These are phyloP conservation scores for Drosophila hydei DNA, from an alignment of 1,140 invertebrate species.

Conservation along the genomic window DNA sequence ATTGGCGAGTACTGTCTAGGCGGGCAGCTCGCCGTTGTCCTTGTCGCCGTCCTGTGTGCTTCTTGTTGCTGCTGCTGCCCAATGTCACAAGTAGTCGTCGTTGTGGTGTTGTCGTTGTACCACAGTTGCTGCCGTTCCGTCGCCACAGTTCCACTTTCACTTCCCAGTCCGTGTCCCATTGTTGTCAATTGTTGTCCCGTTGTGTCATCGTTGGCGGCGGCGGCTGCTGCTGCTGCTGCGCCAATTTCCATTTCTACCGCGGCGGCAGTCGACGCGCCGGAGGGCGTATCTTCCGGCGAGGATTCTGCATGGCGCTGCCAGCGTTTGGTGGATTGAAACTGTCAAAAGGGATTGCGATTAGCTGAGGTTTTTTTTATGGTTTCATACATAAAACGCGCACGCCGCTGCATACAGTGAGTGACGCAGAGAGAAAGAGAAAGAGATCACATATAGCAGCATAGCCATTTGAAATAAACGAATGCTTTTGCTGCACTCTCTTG, in stretches of 20 bases:
- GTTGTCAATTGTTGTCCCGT: conserved; percentile 28
- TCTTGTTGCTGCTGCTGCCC: conserved; percentile 1
- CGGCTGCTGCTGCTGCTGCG: conserved; percentile 24
- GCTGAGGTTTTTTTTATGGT: no score
- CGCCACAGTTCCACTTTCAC: background rate
- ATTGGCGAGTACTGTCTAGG: background rate
- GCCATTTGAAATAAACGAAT: conserved; percentile 2
- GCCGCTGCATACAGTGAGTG: no score
- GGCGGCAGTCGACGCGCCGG: conserved; percentile 60
- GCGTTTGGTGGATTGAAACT: conserved; percentile 65
- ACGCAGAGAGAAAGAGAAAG: background rate
- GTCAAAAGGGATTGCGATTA: conserved; percentile 7
- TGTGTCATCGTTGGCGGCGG: conserved; percentile 17
- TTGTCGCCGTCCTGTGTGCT: conserved; percentile 1
- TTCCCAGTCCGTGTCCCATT: conserved; percentile 23
- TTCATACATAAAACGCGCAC: no score
- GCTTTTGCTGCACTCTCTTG: conserved; percentile 1
- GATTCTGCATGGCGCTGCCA: conserved; percentile 56
- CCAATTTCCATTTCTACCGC: conserved; percentile 63
- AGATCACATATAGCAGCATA: background rate
- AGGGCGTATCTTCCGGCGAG: conserved; percentile 62
- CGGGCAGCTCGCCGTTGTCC: conserved; percentile 1
- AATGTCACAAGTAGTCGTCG: conserved; percentile 8
- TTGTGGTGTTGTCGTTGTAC: conserved; percentile 9
- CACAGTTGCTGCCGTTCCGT: background rate